Evolutionary conservation across 2,888 invertebrate species (phyloP).

Genomic region (Himalopsyche anomala): DNA sequence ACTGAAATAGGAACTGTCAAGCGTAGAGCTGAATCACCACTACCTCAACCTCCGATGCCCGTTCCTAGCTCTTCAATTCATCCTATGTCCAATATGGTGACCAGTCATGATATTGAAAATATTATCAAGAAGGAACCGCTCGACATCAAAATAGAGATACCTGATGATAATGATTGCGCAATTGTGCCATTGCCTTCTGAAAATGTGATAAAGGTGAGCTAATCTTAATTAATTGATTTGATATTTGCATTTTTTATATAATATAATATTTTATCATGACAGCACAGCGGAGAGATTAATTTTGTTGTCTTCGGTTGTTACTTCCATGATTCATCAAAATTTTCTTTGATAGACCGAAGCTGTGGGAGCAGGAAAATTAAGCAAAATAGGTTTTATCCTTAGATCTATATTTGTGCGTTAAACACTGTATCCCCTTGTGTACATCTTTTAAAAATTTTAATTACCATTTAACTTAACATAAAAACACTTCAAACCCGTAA

Average conservation of each 20-base stretch:
- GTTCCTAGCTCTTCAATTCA: neutral
- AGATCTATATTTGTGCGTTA: too few species aligned
- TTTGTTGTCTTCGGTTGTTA: too few species aligned
- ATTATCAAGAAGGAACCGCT: conserved; percentile 69
- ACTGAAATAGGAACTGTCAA: conserved; percentile 63
- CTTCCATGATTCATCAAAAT: too few species aligned
- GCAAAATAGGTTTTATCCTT: too few species aligned
- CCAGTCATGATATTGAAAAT: conserved; percentile 43
- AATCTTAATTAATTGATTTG: neutral
- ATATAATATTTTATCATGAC: too few species aligned
- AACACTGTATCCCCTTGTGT: too few species aligned
- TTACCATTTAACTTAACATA: too few species aligned
- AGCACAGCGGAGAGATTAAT: too few species aligned
- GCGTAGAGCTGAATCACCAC: conserved; percentile 62
- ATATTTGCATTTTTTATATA: neutral
- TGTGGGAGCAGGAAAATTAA: too few species aligned
- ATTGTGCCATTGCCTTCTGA: conserved; percentile 54
- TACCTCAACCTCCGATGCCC: conserved; percentile 54
- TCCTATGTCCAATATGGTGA: conserved; percentile 45
- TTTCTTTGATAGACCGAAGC: too few species aligned
- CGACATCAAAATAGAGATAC: conserved; percentile 68
- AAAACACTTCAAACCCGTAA: too few species aligned
- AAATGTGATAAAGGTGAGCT: conserved; percentile 61
- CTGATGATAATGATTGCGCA: conserved; percentile 60
- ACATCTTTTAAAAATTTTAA: too few species aligned